These are phyloP conservation scores for Clarias gariepinus DNA, from an alignment of 2,113 vertebrate species.

Conservation along the genomic window DNA sequence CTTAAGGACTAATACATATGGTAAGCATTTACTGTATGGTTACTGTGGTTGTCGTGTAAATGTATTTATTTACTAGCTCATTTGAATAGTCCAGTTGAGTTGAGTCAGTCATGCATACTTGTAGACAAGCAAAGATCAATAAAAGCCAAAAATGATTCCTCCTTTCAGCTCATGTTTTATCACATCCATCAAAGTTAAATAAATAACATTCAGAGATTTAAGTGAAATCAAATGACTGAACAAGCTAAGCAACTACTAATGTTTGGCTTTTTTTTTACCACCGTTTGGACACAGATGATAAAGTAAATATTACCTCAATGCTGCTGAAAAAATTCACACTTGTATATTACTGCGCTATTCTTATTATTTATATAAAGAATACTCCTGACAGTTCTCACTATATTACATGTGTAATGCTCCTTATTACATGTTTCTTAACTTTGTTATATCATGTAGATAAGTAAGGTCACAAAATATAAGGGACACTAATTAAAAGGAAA, in stretches of 20 bases:
- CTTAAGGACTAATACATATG: conserved; percentile 9
- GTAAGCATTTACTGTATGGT: not conserved
- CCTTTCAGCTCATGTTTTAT: not conserved
- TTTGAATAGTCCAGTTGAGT: conserved; percentile 3
- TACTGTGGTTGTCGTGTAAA: not conserved
- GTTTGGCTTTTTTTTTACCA: not conserved
- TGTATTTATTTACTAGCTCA: not conserved
- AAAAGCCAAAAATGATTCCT: not conserved
- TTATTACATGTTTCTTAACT: not conserved
- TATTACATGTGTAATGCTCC: not conserved
- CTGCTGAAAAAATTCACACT: not conserved
- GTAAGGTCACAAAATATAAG: not conserved
- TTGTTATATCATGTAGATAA: not conserved
- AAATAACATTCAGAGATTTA: not conserved
- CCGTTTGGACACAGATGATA: not conserved
- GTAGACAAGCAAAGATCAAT: conserved; percentile 41
- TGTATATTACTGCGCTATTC: not conserved
- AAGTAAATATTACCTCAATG: not conserved
- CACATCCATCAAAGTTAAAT: not conserved
- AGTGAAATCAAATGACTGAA: not conserved
- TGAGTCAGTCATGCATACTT: conserved; percentile 13
- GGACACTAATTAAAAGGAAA: not conserved
- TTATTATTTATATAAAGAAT: not conserved
- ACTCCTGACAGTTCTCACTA: not conserved
- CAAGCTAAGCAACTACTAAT: not conserved